Base-by-base conservation (phyloP, 2,888 invertebrate genomes). In the Lapara coniferarum region DNA sequence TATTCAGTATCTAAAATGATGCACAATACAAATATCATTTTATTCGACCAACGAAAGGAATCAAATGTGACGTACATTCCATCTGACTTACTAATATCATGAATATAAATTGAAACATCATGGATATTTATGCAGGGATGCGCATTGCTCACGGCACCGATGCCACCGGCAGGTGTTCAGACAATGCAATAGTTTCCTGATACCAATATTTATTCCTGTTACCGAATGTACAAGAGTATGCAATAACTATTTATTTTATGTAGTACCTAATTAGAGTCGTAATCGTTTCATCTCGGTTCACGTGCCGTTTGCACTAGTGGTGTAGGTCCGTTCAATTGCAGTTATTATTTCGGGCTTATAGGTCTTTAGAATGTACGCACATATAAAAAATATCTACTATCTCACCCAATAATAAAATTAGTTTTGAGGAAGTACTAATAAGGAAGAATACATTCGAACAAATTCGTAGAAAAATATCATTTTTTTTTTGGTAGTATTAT, bases 51-150 rank as follows among this genome's bases (percentile, higher is more conserved):
- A 92, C 89, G 92, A 91, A 90, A 87, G 85, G 87, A 91, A 92
- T 92, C 91, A 90, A 90, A 91, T 90, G 89, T 92, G 92, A 91
- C 89, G 88, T 87, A 85, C 82, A 88, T 89, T 89, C 85, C 86
- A 83, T 89, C 87, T 89, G 87, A 89, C 90, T 89, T 89, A 90
- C 91, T 92, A 92, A 91, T 92, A 91, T 91, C 92, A 92, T 92
- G 92, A 92, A 92, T 92, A 92, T 91, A 92, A 92, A 92, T 91
- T 89, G 92, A 90, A 91, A 91, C 92, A 91, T 92, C 91, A 88
- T 87, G 89, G 90, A 86, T 92, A 91, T 92, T 91, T 91, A 91
- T 90, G 90, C 86, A 83, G 88, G 87, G 85, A 83, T 85, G 85
- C 84, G 86, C 91, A 91, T 89, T 88, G 89, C 89, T 86, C 86